Evolutionary conservation across 1,140 invertebrate species (phyloP).

Genomic region (Panulirus ornatus): DNA sequence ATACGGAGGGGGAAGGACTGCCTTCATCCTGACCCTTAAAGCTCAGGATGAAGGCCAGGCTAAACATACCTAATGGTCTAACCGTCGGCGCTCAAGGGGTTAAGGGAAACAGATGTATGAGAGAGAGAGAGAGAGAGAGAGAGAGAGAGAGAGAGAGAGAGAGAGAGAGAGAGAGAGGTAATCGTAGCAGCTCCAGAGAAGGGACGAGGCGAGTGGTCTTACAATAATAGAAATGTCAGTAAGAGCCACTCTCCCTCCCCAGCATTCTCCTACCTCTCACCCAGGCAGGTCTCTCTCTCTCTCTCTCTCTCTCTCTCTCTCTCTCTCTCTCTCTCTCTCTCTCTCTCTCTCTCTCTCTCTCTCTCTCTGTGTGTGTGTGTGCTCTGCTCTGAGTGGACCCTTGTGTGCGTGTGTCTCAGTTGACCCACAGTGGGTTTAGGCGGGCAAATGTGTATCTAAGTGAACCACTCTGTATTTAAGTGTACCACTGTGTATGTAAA

Average conservation of each 20-base stretch:
- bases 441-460: too few relatives aligned
- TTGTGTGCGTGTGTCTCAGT: too few relatives aligned
- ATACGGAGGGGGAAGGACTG: not conserved
- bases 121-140: constrained; percentile 1
- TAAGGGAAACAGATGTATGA: not conserved
- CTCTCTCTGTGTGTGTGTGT: not conserved
- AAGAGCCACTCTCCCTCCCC: not conserved
- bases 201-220: too few relatives aligned
- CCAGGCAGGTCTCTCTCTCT: not conserved
- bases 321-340: not conserved
- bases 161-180: not conserved
- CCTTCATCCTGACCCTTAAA: too few relatives aligned
- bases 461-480: too few relatives aligned
- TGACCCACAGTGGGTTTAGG: too few relatives aligned
- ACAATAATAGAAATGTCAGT: too few relatives aligned
- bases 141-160: not conserved
- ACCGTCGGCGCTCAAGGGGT: not conserved
- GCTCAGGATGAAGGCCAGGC: too few relatives aligned
- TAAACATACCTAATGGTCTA: too few relatives aligned
- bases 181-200: too few relatives aligned
- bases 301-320: not conserved
- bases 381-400: not conserved
- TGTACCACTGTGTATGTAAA: too few relatives aligned
- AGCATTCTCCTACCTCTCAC: not conserved
- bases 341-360: not conserved